A percentile compares a stretch with the other conserved stretches of the same genome.
Evolutionary conservation across 2,113 vertebrate genomes (phyloP).

Genomic region (Antigone vipio): DNA sequence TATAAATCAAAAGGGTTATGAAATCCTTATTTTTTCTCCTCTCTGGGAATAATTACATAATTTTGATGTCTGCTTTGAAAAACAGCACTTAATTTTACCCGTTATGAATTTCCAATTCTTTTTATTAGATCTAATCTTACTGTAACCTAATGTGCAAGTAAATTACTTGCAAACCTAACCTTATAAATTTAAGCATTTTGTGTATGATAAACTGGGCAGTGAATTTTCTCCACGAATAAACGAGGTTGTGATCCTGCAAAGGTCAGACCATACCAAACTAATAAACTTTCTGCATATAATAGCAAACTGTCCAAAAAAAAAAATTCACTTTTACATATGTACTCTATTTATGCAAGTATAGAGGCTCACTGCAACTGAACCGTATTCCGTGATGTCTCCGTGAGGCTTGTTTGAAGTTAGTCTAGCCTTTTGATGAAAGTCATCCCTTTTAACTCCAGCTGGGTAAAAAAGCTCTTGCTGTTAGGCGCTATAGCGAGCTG

Average conservation of each 20-base stretch:
- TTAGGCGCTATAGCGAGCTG: background rate
- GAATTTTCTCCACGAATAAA: background rate
- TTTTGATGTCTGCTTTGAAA: background rate
- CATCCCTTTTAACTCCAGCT: background rate
- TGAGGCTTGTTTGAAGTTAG: background rate
- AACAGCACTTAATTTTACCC: background rate
- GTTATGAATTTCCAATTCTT: background rate
- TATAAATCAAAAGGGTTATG: background rate
- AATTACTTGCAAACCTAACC: background rate
- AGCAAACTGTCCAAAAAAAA: background rate
- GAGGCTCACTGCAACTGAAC: background rate
- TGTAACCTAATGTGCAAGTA: background rate
- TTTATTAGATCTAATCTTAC: background rate
- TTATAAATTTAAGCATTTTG: background rate
- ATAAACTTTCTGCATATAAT: background rate
- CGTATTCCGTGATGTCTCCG: rapidly evolving
- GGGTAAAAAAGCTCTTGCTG: background rate
- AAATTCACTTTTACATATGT: background rate
- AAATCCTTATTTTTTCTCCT: background rate
- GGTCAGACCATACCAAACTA: background rate
- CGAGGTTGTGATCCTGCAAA: background rate
- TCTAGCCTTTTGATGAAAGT: background rate
- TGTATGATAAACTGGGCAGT: background rate
- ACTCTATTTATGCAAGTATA: background rate
- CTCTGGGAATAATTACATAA: background rate